Percentiles rank a stretch among this genome's conserved stretches.
These are phyloP conservation scores for Montipora capricornis DNA, from an alignment of 64 coral and sea anemone species.

Conservation along the genomic window DNA sequence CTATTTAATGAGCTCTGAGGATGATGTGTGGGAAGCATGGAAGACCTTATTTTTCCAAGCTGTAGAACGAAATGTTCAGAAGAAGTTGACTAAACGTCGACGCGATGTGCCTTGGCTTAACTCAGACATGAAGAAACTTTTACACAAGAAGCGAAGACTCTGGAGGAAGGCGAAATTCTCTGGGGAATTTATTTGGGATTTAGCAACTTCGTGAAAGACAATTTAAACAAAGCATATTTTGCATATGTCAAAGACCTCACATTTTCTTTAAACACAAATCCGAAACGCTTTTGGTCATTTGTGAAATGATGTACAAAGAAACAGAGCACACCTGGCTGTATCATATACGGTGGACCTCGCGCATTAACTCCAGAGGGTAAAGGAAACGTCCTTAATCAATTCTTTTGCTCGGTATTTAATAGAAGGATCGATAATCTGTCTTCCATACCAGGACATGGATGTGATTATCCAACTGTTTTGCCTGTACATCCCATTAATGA, in stretches of 20 bases:
- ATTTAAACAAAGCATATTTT: background rate
- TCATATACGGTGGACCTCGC: background rate
- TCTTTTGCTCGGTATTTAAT: slow-evolving; percentile 1
- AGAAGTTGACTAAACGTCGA: slow-evolving; percentile 11
- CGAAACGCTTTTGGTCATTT: background rate
- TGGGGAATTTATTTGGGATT: background rate
- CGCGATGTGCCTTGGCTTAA: slow-evolving; percentile 11
- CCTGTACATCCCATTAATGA: background rate
- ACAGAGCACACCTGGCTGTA: too few relatives aligned
- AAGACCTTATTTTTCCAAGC: background rate
- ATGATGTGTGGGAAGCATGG: background rate
- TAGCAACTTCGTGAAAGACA: slow-evolving; percentile 23
- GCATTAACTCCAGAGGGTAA: background rate
- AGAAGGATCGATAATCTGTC: background rate
- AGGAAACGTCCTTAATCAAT: background rate
- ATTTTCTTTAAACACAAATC: background rate
- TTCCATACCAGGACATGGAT: background rate
- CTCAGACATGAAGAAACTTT: slow-evolving; percentile 10
- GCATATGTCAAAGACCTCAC: slow-evolving; percentile 9
- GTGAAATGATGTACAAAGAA: too few relatives aligned
- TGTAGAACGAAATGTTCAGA: slow-evolving; percentile 13
- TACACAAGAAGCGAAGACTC: slow-evolving; percentile 14
- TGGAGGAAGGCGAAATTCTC: slow-evolving; percentile 14
- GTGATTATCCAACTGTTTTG: background rate
- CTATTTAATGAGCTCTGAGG: slow-evolving; percentile 2